These are phyloP conservation scores for Erebia ligea DNA, from an alignment of 2,888 invertebrate genomes.

Conservation along the genomic window DNA sequence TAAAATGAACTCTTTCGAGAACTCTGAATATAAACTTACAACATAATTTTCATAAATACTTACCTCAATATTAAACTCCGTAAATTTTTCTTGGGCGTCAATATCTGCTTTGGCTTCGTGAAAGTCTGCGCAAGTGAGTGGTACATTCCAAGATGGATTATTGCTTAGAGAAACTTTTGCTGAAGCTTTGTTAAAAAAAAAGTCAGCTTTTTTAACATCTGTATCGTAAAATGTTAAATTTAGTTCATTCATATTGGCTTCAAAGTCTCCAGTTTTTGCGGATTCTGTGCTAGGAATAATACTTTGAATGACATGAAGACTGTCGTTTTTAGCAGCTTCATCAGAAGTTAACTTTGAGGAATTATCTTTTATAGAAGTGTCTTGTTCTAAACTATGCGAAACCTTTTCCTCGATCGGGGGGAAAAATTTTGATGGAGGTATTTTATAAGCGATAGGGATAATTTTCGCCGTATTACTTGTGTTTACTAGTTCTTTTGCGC, in stretches of 20 bases:
- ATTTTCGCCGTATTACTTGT: not conserved
- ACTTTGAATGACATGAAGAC: conserved; percentile 47
- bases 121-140: conserved; percentile 52
- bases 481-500: not conserved
- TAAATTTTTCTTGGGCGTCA: conserved; percentile 60
- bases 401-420: conserved; percentile 52
- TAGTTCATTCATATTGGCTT: conserved; percentile 33
- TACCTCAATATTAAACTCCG: conserved; percentile 68
- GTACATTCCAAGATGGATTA: conserved; percentile 50
- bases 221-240: conserved; percentile 38
- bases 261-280: conserved; percentile 24
- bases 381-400: conserved; percentile 48
- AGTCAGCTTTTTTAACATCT: conserved; percentile 57
- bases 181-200: conserved; percentile 55
- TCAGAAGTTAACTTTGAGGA: conserved; percentile 50
- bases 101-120: conserved; percentile 56
- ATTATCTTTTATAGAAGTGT: conserved; percentile 44
- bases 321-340: conserved; percentile 34
- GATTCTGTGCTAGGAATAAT: conserved; percentile 43
- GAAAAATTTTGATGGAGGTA: conserved; percentile 58
- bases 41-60: conserved; percentile 15
- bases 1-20: not conserved
- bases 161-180: conserved; percentile 42
- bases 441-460: conserved; percentile 46
- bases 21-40: conserved; percentile 6